A percentile compares a stretch with the other conserved stretches of the same genome.
phyloP scores from a whole-genome alignment of 2,888 invertebrate genomes.

The Parasteatoda lunata region DNA sequence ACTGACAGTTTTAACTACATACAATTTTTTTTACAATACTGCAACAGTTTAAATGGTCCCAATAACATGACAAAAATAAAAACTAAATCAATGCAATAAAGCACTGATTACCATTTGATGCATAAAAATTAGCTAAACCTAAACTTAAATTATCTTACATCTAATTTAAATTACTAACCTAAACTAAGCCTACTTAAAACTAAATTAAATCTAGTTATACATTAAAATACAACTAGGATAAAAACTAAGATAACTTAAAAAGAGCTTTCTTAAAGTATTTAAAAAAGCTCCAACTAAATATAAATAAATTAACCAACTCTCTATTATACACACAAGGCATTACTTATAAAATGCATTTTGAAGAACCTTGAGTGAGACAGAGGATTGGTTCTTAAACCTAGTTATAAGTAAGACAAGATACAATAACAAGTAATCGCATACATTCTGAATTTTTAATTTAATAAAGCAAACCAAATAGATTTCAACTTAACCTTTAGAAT shows the following conservation, averaged over 20 bases:
- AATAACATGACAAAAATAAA: conserved; percentile 65
- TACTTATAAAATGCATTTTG: no score
- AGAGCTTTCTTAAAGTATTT: background rate
- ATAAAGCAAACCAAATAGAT: no score
- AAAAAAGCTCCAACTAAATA: background rate
- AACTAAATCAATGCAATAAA: conserved; percentile 23
- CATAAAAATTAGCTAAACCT: conserved; percentile 51
- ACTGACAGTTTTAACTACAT: conserved; percentile 55
- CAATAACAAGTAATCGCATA: no score
- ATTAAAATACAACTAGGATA: background rate
- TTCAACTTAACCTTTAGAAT: no score
- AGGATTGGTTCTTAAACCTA: no score
- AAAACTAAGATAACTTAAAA: conserved; percentile 3
- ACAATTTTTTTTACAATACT: conserved; percentile 56
- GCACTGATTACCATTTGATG: conserved; percentile 60
- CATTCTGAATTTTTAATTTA: no score
- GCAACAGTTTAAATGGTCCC: conserved; percentile 69
- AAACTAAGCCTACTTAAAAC: background rate
- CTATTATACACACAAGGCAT: background rate
- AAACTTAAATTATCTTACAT: conserved; percentile 42
- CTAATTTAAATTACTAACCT: conserved; percentile 24
- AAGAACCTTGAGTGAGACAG: no score
- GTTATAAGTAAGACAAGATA: no score
- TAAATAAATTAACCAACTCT: background rate
- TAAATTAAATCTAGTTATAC: conserved; percentile 10